Evolutionary conservation across 2,797 vertebrate genomes (phyloP), one percentile per base, ranked within the genome.

Genomic region (Gallinago nigripennis): DNA sequence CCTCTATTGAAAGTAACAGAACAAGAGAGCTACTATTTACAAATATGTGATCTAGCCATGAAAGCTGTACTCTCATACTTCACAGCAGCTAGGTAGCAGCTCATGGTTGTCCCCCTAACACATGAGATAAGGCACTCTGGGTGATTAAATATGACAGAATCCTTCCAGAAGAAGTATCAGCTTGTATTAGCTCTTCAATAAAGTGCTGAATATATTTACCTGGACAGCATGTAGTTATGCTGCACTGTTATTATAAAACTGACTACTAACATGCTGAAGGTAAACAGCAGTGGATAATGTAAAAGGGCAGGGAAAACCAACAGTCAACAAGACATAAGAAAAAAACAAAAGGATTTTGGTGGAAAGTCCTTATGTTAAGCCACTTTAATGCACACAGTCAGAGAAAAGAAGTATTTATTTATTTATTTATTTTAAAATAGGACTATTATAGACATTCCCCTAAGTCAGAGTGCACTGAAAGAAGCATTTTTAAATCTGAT

Each of bases 141-240:
- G 20, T 90, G 68, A 95, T 83, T 69, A 82, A 76, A 90, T 17
- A 54, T 53, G 83, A 88, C 82, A 95, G 70, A 71, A 82, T 24
- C 56, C 60, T 72, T 90, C 90, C 86, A 4, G 5, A 17, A 83
- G 75, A 87, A 35, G 16, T 16, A 73, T 73, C 83, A 80, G 51
- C 58, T 86, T 70, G 16, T 48, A 53, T 45, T 86, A 84, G 25
- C 53, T 79, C 69, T 65, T 88, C 57, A 61, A 41, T 25, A 35
- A 65, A 80, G 25, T 2, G 9, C 12, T 90, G 81, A 90, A 70
- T 82, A 31, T 51, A 79, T 88, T 93, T 91, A 85, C 66, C 71
- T 72, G 80, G 89, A 87, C 85, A 91, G 20, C 30, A 77, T 86
- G 90, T 78, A 61, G 65, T 73, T 88, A 45, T 28, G n/a, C 48